Base-by-base conservation (phyloP, 1,140 invertebrate genomes). In the Diabrotica virgifera region DNA sequence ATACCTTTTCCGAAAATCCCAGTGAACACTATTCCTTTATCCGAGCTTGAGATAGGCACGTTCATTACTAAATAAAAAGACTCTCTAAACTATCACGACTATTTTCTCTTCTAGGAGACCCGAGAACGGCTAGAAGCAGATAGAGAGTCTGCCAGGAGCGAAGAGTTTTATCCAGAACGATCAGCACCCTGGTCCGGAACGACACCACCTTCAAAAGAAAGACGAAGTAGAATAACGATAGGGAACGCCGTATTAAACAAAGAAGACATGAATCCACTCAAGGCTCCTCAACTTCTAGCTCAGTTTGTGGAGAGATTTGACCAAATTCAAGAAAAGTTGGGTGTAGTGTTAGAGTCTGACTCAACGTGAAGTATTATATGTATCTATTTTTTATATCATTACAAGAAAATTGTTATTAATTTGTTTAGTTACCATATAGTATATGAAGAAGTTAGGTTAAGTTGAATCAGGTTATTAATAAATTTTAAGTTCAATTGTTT, bases 231-330 rank as follows among this genome's bases (percentile, higher is more conserved):
- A 13, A 36, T 59, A 12, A n/a, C n/a, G 10, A 57, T 36, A 46
- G 58, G 58, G 24, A 24, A 24, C 24, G 24, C 24, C 1, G 4
- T 24, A 4, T 38, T 61, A 56, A 64, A 35, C 14, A 64, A 37
- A 13, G 54, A 66, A 35, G 62, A 63, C 36, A 51, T 64, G 36
- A 63, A 13, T n/a, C 64, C 70, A 11, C 50, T 74, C 12, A 66
- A 59, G 40, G 68, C 71, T 5, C 73, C 73, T 5, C 63, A 65
- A n/a, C 58, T 76, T 1, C 53, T 77, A 36, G 67, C 70, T 6
- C 70, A 76, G 52, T 74, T 74, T 24, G 62, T 72, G n/a, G 72
- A 77, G 54, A 55, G 76, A 60, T 74, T 76, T 54, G 70, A 76
- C 55, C 69, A 72, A 58, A 76, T 78, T 13, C 76, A 77, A 66